These are phyloP conservation scores for Morinoia aosen DNA, from an alignment of 2,888 invertebrate species.

Conservation along the genomic window DNA sequence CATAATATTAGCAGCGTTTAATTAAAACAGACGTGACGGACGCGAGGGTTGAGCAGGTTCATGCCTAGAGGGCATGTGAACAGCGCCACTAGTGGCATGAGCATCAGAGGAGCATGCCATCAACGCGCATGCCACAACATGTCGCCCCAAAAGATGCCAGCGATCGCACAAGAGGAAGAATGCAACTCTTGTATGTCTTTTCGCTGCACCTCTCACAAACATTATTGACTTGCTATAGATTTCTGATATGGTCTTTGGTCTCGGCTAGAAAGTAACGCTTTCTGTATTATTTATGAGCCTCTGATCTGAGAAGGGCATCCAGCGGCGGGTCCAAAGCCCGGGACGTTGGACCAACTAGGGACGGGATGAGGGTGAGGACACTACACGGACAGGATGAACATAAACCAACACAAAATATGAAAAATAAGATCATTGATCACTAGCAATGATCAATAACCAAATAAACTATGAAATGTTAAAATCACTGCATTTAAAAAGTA, in stretches of 20 bases:
- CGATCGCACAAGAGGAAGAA: constrained; percentile 29
- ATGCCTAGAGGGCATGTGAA: background rate
- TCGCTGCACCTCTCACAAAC: constrained; percentile 45
- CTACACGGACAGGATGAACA: constrained; percentile 21
- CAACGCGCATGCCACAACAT: background rate
- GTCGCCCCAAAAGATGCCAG: background rate
- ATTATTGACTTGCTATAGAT: constrained; percentile 54
- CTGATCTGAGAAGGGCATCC: constrained; percentile 36
- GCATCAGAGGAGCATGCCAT: background rate
- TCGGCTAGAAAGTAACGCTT: constrained; percentile 43
- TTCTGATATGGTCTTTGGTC: constrained; percentile 55
- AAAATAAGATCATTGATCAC: background rate
- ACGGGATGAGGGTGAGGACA: constrained; percentile 38
- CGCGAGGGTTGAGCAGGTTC: background rate
- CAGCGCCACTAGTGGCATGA: background rate
- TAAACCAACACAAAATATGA: background rate
- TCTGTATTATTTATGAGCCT: constrained; percentile 48
- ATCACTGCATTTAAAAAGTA: background rate
- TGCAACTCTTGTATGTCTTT: constrained; percentile 18
- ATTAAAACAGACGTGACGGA: background rate
- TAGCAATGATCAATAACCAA: background rate
- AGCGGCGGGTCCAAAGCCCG: constrained; percentile 43
- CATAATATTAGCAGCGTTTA: background rate
- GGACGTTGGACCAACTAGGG: constrained; percentile 7
- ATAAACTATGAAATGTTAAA: background rate